Evolutionary conservation across 1,140 invertebrate species (phyloP).

Genomic region (Trachymyrmex septentrionalis): DNA sequence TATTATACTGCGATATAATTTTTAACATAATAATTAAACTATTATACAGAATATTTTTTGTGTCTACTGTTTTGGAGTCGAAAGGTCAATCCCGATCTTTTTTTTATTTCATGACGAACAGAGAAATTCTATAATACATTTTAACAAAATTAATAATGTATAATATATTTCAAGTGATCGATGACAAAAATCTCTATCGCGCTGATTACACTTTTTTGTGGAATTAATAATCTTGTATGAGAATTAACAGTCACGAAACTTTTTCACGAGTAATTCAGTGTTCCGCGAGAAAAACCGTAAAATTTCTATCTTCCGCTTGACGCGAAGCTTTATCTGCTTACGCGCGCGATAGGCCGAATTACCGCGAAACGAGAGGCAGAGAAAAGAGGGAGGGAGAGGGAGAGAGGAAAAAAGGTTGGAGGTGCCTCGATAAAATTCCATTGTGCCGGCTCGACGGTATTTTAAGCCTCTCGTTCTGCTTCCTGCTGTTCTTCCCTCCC

Average conservation of each 20-base stretch:
- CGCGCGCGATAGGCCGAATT: slow-evolving; percentile 57
- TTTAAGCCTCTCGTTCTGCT: slow-evolving; percentile 76
- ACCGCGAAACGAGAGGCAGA: slow-evolving; percentile 22
- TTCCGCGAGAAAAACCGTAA: slow-evolving; percentile 28
- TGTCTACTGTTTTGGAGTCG: too few species aligned
- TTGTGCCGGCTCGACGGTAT: slow-evolving; percentile 72
- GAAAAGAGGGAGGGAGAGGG: background rate
- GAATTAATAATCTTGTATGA: slow-evolving; percentile 5
- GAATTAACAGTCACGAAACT: background rate
- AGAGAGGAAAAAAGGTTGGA: slow-evolving; percentile 46
- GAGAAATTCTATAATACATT: background rate
- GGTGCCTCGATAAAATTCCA: slow-evolving; percentile 73
- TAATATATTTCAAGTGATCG: background rate
- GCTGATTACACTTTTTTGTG: background rate
- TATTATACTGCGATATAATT: too few species aligned
- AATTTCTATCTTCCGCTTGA: slow-evolving; percentile 45
- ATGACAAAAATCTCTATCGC: background rate
- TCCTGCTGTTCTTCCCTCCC: slow-evolving; percentile 62
- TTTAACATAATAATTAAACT: too few species aligned
- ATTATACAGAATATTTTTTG: too few species aligned
- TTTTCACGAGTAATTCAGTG: slow-evolving; percentile 21
- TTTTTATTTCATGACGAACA: background rate
- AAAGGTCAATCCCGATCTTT: background rate
- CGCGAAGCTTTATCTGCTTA: slow-evolving; percentile 53
- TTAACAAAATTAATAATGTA: too few species aligned